A percentile compares a stretch with the other conserved stretches of the same genome.
phyloP scores from a whole-genome alignment of 2,113 vertebrate genomes.

The Ailuropoda melanoleuca region DNA sequence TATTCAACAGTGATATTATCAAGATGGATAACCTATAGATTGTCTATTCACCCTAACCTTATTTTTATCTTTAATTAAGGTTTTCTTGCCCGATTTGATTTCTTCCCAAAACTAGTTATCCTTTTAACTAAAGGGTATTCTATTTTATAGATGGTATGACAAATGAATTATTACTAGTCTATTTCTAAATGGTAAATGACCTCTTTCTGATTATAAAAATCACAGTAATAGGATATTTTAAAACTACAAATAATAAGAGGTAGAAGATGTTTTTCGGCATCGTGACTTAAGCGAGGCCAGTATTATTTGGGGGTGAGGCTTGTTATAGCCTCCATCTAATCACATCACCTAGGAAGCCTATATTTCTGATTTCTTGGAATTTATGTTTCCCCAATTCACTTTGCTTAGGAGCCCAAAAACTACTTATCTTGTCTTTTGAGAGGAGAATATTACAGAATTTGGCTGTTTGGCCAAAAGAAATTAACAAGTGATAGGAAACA shows the following conservation, averaged over 20 bases:
- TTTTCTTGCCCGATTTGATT: not conserved
- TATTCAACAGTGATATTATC: not conserved
- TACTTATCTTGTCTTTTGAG: not conserved
- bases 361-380: not conserved
- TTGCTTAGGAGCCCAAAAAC: not conserved
- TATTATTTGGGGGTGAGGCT: not conserved
- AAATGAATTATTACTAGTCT: not conserved
- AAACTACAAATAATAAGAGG: not conserved
- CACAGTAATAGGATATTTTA: not conserved
- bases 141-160: not conserved
- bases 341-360: not conserved
- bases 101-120: not conserved
- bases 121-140: not conserved
- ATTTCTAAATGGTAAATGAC: not conserved
- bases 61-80: not conserved
- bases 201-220: not conserved
- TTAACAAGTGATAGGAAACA: not conserved
- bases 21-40: not conserved
- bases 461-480: not conserved
- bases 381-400: not conserved
- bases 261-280: not conserved
- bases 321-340: not conserved
- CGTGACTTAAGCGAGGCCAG: not conserved
- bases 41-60: not conserved
- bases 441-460: not conserved